Percentiles rank a stretch among this genome's conserved stretches.
Evolutionary conservation across 2,888 invertebrate genomes (phyloP).

Genomic region (Aquatica leii): DNA sequence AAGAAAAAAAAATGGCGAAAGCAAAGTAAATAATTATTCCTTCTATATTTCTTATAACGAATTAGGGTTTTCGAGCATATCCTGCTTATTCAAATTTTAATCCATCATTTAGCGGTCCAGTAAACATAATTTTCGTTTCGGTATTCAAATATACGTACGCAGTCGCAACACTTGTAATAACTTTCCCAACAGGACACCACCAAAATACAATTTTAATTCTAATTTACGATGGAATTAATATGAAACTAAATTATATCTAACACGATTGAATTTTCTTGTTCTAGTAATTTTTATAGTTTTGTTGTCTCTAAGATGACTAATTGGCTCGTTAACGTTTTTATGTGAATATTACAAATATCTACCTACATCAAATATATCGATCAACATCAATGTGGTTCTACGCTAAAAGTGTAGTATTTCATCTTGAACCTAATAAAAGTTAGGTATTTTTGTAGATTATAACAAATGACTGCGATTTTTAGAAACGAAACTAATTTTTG

Average conservation of each 20-base stretch:
- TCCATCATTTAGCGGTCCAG: conserved; percentile 30
- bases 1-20: conserved; percentile 18
- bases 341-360: no score
- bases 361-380: neutral
- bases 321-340: no score
- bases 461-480: neutral
- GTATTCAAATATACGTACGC: conserved; percentile 15
- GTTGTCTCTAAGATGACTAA: no score
- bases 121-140: conserved; percentile 30
- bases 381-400: neutral
- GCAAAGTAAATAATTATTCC: conserved; percentile 3
- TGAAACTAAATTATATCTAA: no score
- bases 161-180: neutral
- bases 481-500: conserved; percentile 4
- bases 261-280: no score
- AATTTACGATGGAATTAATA: neutral
- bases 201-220: conserved; percentile 8
- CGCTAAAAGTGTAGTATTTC: neutral
- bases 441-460: neutral
- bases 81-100: conserved; percentile 30
- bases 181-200: neutral
- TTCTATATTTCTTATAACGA: conserved; percentile 29
- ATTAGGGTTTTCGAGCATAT: conserved; percentile 20
- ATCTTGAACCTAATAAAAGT: neutral
- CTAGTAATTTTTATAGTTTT: no score